Conservation (phyloP, 92 coral and sea anemone species). For the Zoanthus solanderi region DNA sequence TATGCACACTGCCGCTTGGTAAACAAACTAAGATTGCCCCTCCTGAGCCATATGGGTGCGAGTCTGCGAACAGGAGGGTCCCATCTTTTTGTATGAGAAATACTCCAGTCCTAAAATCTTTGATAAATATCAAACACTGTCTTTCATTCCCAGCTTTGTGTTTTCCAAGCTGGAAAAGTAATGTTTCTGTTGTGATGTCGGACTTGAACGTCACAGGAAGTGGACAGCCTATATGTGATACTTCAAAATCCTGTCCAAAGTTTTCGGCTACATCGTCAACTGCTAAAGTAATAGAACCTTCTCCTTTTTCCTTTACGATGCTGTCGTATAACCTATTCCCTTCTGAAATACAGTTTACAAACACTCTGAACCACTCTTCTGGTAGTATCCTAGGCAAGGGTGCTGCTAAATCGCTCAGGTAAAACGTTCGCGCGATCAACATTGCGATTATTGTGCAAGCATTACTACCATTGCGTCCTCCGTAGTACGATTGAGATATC, state of each 20-base stretch:
- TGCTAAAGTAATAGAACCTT: constrained; percentile 51
- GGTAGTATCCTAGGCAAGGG: constrained; percentile 27
- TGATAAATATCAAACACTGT: constrained; percentile 55
- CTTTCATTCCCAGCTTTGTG: constrained; percentile 23
- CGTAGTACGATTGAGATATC: constrained; percentile 62
- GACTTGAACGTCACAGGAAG: constrained; percentile 63
- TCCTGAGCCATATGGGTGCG: constrained; percentile 68
- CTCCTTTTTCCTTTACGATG: constrained; percentile 43
- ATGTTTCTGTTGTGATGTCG: constrained; percentile 58
- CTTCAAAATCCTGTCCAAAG: constrained; percentile 42
- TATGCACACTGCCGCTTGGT: constrained; percentile 8
- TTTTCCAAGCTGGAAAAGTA: constrained; percentile 51
- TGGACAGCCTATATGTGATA: constrained; percentile 45
- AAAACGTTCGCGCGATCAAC: constrained; percentile 55
- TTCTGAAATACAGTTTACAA: constrained; percentile 56
- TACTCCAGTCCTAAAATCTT: constrained; percentile 65
- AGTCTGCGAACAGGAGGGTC: constrained; percentile 63
- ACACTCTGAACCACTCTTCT: constrained; percentile 49
- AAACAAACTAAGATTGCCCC: constrained; percentile 61
- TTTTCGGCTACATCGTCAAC: constrained; percentile 62
- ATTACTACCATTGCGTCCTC: constrained; percentile 64
- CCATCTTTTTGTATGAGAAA: constrained; percentile 57
- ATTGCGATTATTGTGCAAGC: constrained; percentile 68
- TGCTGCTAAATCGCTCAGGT: constrained; percentile 16
- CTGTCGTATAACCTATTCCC: constrained; percentile 59